Evolutionary conservation across 2,797 vertebrate species (phyloP), one percentile per base, ranked within the genome.

Genomic region (Hippocampus kuda): DNA sequence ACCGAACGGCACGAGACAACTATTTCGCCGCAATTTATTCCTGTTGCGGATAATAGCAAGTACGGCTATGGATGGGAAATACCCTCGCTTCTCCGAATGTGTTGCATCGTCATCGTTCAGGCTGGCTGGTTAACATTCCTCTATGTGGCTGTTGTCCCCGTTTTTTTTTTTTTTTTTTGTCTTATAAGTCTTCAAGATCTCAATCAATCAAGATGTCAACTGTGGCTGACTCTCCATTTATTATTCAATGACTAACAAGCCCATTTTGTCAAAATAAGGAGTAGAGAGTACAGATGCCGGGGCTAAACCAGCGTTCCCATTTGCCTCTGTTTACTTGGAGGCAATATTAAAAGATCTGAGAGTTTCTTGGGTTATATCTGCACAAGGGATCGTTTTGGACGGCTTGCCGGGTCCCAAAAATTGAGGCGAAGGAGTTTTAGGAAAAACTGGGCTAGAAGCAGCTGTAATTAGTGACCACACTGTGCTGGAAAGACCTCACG

Each of bases 391-490:
- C 8, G 24, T 48, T 65, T 65, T 26, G 42, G 44, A 12, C 8
- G n/a, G 15, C 42, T 65, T 65, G 44, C 34, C 27, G 63, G 63
- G 27, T 9, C 44, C 3, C 6, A 27, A 65, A 65, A 26, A 48
- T 48, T 1, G 24, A 27, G 8, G 63, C 48, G 74, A 72, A 20
- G 51, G 69, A 53, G 59, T 81, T 76, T 77, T 65, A 77, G 79
- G 77, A 77, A 79, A 68, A 73, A 77, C 73, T 82, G 74, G 70
- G 81, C 65, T 70, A 72, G 70, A 73, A 82, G 42, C 82, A 85
- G 79, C 79, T 87, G 79, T 75, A 74, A 85, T 87, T 74, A 83
- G 79, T 66, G 77, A 83, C 77, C 81, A 74, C 75, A 75, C n/a
- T 65, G 69, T 60, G 67, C 73, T 86, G 83, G 82, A 83, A 71